Base-by-base conservation (phyloP, 1,140 invertebrate species). In the Hypothenemus hampei region DNA sequence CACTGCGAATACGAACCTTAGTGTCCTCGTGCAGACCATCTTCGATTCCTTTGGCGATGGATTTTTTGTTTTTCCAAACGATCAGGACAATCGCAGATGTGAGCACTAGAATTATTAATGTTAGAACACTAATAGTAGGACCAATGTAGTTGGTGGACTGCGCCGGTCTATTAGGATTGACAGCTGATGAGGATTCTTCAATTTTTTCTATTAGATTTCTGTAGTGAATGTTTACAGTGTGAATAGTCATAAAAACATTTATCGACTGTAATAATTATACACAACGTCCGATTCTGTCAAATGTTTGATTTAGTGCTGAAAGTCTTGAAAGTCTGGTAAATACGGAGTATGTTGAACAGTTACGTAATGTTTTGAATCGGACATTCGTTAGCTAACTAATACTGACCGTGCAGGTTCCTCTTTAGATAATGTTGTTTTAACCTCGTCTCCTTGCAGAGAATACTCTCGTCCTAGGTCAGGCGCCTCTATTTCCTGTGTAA, bases 81-180 rank as follows among this genome's bases (percentile, higher is more conserved):
- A 88, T 84, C 64, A 87, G 78, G 50, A 82, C 76, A 65, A 88
- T 87, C 36, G 83, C 80, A 5, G 78, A 79, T 36, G 82, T 70
- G 10, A 86, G 75, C 52, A 86, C 72, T 15, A 89, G 69, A 58
- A 89, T 87, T 57, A 87, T 81, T 18, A 84, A 84, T 11, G 82
- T 81, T 57, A 89, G 73, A 31, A 83, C 78, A n/a, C 86, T 85
- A 63, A 89, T 86, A 51, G 89, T 79, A 58, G 87, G 76, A 33
- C 85, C 86, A 63, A 89, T 84, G 63, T 75, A 72, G 64, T 78
- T 75, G 57, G 75, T 79, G 45, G 77, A 73, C 64, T 82, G 80
- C 24, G 76, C 68, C 5, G 22, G 19, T 11, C 13, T 65, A 29
- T 50, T 40, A 11, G 10, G 26, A 8, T 31, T 8, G 11, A 16